Conservation (phyloP, 2,797 vertebrate genomes). For the Galago senegalensis region DNA sequence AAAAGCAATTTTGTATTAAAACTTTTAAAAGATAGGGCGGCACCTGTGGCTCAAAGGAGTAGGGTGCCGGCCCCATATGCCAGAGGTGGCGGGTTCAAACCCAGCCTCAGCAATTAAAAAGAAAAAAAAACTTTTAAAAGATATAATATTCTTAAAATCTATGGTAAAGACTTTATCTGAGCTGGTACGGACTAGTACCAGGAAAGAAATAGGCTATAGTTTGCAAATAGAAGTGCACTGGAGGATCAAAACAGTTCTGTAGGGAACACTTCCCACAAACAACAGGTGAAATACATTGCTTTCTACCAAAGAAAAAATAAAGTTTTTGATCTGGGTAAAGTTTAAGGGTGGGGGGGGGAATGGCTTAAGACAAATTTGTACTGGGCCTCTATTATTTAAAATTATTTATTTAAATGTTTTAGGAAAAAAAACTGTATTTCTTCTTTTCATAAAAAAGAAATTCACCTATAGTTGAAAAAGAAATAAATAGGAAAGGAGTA, state of each 20-base stretch:
- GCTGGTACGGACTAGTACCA: slow-evolving; percentile 55
- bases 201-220: neutral
- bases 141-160: slow-evolving; percentile 21
- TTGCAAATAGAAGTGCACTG: neutral
- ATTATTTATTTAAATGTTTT: neutral
- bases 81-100: too few species aligned
- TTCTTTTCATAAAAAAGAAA: neutral
- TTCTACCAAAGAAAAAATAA: neutral
- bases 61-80: too few species aligned
- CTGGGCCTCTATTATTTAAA: neutral
- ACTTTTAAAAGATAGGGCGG: neutral
- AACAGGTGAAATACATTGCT: neutral
- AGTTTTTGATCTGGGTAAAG: neutral
- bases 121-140: neutral
- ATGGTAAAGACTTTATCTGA: slow-evolving; percentile 22
- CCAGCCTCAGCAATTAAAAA: too few species aligned
- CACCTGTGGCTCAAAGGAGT: too few species aligned
- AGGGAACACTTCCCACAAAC: neutral
- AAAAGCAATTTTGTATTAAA: slow-evolving; percentile 55
- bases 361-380: neutral
- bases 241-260: neutral
- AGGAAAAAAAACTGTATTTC: neutral
- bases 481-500: neutral
- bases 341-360: neutral
- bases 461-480: neutral